Evolutionary conservation across 1,140 invertebrate genomes (phyloP).

Genomic region (Gryon sp.): DNA sequence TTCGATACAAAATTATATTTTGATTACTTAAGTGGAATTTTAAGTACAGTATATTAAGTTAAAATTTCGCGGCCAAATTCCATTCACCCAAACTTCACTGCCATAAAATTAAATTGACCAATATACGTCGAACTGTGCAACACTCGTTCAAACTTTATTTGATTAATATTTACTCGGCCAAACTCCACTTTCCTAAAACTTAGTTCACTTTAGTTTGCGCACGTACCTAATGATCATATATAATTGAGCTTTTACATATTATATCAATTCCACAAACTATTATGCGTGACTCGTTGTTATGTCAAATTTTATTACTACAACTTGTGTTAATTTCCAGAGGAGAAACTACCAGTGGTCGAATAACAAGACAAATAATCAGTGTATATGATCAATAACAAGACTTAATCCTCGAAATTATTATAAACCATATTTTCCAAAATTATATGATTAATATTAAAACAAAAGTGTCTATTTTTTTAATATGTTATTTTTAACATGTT

Average conservation of each 20-base stretch:
- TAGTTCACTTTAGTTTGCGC: slow-evolving; percentile 52
- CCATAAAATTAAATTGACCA: slow-evolving; percentile 53
- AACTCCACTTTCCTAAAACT: slow-evolving; percentile 47
- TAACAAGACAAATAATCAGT: slow-evolving; percentile 42
- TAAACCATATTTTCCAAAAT: too few species aligned
- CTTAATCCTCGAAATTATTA: too few species aligned
- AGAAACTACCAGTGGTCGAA: slow-evolving; percentile 14
- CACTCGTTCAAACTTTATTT: slow-evolving; percentile 57
- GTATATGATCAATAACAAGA: too few species aligned
- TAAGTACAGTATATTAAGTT: slow-evolving; percentile 30
- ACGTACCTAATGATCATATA: slow-evolving; percentile 52
- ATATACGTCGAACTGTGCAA: slow-evolving; percentile 50
- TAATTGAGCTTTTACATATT: slow-evolving; percentile 54
- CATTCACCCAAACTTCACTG: slow-evolving; percentile 39
- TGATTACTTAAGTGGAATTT: slow-evolving; percentile 24
- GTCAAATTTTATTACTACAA: slow-evolving; percentile 43
- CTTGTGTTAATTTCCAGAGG: slow-evolving; percentile 30
- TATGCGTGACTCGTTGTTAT: slow-evolving; percentile 46
- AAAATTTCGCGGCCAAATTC: slow-evolving; percentile 47
- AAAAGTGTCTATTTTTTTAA: too few species aligned
- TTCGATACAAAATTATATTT: slow-evolving; percentile 26
- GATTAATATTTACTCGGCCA: slow-evolving; percentile 59
- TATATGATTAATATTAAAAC: too few species aligned
- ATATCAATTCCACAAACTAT: slow-evolving; percentile 49
- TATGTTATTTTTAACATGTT: too few species aligned